Percentiles rank a stretch among this genome's conserved stretches.
These are phyloP conservation scores for Anagrus nilaparvatae DNA, from an alignment of 1,140 invertebrate species.

Conservation along the genomic window DNA sequence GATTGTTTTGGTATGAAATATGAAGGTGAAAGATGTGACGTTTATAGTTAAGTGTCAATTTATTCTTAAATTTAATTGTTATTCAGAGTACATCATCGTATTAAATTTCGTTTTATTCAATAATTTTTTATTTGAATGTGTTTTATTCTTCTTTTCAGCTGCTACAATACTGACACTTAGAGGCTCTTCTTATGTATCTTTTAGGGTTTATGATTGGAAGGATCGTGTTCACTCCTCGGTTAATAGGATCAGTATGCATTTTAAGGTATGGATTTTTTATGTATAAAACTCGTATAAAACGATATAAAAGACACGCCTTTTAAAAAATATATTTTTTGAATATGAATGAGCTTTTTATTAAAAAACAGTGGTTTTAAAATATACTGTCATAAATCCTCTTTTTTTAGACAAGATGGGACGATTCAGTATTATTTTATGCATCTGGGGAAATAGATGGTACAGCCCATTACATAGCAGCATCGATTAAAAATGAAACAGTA, in stretches of 20 bases:
- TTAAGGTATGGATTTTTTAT: constrained; percentile 64
- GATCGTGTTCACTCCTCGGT: constrained; percentile 79
- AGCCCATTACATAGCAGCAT: constrained; percentile 73
- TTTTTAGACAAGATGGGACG: constrained; percentile 66
- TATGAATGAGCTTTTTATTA: constrained; percentile 4
- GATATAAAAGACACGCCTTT: no score
- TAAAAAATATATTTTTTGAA: neutral
- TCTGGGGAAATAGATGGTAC: constrained; percentile 70
- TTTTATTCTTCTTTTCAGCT: constrained; percentile 44
- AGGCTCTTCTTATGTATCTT: constrained; percentile 86
- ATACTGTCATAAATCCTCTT: neutral
- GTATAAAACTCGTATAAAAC: no score
- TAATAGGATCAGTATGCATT: constrained; percentile 76
- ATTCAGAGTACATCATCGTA: neutral
- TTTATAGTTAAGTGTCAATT: constrained; percentile 64
- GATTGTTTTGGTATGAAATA: constrained; percentile 87
- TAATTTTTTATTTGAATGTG: neutral
- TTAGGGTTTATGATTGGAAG: constrained; percentile 86
- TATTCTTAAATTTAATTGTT: neutral
- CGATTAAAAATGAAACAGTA: constrained; percentile 66
- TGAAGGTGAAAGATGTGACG: constrained; percentile 82
- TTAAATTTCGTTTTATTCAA: constrained; percentile 4
- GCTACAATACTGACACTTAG: constrained; percentile 76
- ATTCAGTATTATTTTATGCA: constrained; percentile 78
- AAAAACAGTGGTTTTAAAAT: neutral